Evolutionary conservation across 2,113 vertebrate genomes (phyloP), one percentile per base, ranked within the genome.

Genomic region (Datnioides undecimradiatus): DNA sequence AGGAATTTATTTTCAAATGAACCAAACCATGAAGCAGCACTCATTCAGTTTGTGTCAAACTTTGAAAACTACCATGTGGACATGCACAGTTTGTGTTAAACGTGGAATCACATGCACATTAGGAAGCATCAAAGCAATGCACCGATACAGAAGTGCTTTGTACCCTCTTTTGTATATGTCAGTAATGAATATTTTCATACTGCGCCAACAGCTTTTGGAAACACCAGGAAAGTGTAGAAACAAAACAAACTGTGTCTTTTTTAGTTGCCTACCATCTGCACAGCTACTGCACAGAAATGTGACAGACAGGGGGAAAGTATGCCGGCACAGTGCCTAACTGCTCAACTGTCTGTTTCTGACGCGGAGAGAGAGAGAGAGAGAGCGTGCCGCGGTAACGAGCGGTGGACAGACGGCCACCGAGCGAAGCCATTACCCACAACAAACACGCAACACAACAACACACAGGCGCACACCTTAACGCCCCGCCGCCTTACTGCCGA

Each of bases 401-500:
- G 40, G 63, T 0, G 29, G 48, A 75, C 16, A 63, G 17, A 45
- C 31, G 45, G 45, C 63, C 38, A 52, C 33, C 12, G 54, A 48
- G 59, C 72, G 49, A 62, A 12, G 29, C 27, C 40, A 69, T 12
- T 12, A 23, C 8, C 9, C 8, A 23, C 51, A 31, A 69, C 23
- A 0, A 68, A 31, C 45, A 23, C 17, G 51, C 52, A 45, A 43
- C 51, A 25, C 49, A 52, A 33, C 68, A 21, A 48, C 51, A 27
- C 41, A 46, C 38, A 27, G 10, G 8, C 45, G 8, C 67, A 38
- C 21, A 64, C 0, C 31, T n/a, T 55, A 43, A 65, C 66, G 57
- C 23, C 34, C 40, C 6, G 16, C 78, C 63, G 55, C 48, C 38
- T 82, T 70, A 63, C n/a, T 79, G 87, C 62, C 73, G 6, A 90